Percentiles rank a stretch among this genome's conserved stretches.
These are phyloP conservation scores for Mugil cephalus DNA, from an alignment of 2,113 vertebrate genomes.

Conservation along the genomic window DNA sequence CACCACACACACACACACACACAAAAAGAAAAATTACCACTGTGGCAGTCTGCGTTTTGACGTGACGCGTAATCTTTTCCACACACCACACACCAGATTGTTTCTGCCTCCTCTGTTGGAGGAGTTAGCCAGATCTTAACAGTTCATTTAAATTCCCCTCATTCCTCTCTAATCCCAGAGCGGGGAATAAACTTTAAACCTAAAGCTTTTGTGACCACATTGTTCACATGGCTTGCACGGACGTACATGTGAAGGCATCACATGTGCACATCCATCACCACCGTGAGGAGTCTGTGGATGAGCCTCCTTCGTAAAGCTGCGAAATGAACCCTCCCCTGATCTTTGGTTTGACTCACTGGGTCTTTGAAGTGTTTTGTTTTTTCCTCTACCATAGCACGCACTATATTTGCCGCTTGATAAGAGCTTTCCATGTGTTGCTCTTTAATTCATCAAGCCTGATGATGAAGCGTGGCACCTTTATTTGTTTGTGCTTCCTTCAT, in stretches of 20 bases:
- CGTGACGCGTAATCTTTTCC: not conserved
- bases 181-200: too few relatives aligned
- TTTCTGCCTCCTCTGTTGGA: not conserved
- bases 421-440: constrained; percentile 6
- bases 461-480: not conserved
- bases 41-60: not conserved
- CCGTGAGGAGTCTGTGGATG: too few relatives aligned
- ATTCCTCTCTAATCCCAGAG: too few relatives aligned
- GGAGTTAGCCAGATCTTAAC: not conserved
- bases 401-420: constrained; percentile 15
- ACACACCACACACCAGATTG: not conserved
- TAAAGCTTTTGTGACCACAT: too few relatives aligned
- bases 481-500: too few relatives aligned
- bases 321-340: too few relatives aligned
- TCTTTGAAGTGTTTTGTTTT: constrained; percentile 33
- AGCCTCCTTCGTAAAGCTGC: not conserved
- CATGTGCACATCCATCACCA: too few relatives aligned
- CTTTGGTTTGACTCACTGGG: constrained; percentile 17
- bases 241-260: too few relatives aligned
- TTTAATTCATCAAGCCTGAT: not conserved
- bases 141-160: not conserved
- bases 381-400: not conserved
- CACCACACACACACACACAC: too few relatives aligned
- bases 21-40: not conserved
- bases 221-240: too few relatives aligned